Evolutionary conservation across 2,888 invertebrate genomes (phyloP).

Genomic region (Prosapia bicincta): DNA sequence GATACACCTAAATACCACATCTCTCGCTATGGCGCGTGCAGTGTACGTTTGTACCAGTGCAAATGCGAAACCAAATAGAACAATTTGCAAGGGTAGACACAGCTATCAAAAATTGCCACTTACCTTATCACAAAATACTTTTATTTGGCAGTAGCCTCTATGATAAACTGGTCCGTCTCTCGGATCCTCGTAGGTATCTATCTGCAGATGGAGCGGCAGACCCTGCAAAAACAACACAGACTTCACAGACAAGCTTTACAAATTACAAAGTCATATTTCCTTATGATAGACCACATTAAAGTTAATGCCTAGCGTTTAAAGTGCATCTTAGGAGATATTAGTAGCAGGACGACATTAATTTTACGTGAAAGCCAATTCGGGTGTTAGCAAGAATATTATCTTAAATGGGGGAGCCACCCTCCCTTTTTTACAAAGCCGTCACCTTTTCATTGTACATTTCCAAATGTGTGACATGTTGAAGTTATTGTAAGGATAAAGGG

Average conservation of each 20-base stretch:
- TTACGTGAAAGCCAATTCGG: not conserved
- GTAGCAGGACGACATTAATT: not conserved
- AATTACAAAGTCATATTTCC: not conserved
- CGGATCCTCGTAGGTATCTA: conserved; percentile 98
- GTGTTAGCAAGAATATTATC: not conserved
- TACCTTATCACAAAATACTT: conserved; percentile 98
- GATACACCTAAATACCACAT: too few relatives aligned
- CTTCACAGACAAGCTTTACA: too few relatives aligned
- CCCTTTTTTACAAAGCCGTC: too few relatives aligned
- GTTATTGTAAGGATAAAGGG: too few relatives aligned
- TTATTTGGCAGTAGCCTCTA: conserved; percentile 98
- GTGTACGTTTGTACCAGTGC: too few relatives aligned
- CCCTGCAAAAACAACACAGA: conserved; percentile 59
- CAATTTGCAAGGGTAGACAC: too few relatives aligned
- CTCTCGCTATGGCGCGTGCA: too few relatives aligned
- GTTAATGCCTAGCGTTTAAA: too few relatives aligned
- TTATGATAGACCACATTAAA: too few relatives aligned
- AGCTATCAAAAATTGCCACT: conserved; percentile 73
- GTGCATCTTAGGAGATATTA: too few relatives aligned
- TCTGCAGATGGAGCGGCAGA: conserved; percentile 94
- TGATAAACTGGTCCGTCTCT: conserved; percentile 81
- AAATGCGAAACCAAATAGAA: too few relatives aligned
- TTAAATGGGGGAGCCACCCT: not conserved
- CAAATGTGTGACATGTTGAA: not conserved
- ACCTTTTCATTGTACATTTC: not conserved